These are phyloP conservation scores for Microplitis mediator DNA, from an alignment of 1,140 invertebrate species.

Conservation along the genomic window DNA sequence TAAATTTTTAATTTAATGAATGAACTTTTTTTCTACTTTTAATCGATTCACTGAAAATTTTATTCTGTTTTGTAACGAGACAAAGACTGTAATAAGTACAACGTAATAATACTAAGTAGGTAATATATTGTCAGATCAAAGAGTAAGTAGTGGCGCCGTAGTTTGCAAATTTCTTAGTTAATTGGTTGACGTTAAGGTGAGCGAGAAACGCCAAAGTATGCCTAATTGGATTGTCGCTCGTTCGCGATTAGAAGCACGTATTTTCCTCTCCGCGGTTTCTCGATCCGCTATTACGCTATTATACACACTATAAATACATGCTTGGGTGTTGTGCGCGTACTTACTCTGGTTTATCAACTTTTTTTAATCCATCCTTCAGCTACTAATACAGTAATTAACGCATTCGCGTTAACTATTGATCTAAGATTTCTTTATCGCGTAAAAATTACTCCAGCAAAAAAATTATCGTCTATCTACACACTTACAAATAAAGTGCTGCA, in stretches of 20 bases:
- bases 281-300: background rate
- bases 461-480: too few relatives aligned
- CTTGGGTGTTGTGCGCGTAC: background rate
- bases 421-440: background rate
- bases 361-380: slow-evolving; percentile 6
- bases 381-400: slow-evolving; percentile 26
- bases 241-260: slow-evolving; percentile 37
- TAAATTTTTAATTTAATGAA: too few relatives aligned
- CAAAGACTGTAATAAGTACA: too few relatives aligned
- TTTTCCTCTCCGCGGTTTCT: background rate
- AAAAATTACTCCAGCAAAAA: background rate
- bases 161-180: slow-evolving; percentile 28
- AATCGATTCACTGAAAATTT: too few relatives aligned
- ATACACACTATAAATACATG: slow-evolving; percentile 23
- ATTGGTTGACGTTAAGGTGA: slow-evolving; percentile 32
- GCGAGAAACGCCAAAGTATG: slow-evolving; percentile 27
- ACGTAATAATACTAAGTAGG: too few relatives aligned
- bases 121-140: background rate
- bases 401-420: background rate
- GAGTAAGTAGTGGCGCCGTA: background rate
- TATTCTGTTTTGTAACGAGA: too few relatives aligned
- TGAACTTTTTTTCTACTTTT: too few relatives aligned
- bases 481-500: too few relatives aligned
- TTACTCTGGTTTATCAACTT: slow-evolving; percentile 22
- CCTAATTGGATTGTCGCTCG: slow-evolving; percentile 38